These are phyloP conservation scores for Wiebesia pumilae DNA, from an alignment of 1,140 invertebrate species.

Conservation along the genomic window DNA sequence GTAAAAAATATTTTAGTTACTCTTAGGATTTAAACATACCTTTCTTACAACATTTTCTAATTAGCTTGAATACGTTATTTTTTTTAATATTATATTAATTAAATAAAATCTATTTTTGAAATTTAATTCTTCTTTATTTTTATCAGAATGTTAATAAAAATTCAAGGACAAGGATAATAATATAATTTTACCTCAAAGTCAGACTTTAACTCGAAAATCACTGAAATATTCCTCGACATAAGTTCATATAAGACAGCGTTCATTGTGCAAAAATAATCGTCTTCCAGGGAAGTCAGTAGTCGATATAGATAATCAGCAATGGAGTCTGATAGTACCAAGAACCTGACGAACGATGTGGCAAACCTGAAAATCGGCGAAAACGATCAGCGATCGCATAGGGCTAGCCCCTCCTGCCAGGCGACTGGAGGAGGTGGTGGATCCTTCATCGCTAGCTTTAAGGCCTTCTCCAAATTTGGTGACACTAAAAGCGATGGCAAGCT, in stretches of 20 bases:
- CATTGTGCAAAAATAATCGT: not conserved
- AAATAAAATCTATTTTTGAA: no score
- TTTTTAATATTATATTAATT: not conserved
- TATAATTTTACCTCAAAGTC: not conserved
- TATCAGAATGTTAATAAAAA: no score
- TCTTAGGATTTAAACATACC: not conserved
- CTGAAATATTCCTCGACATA: no score
- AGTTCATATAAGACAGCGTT: no score
- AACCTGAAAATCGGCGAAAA: constrained; percentile 62
- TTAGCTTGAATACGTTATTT: not conserved
- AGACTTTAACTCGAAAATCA: no score
- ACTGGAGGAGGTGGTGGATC: constrained; percentile 31
- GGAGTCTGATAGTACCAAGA: constrained; percentile 47
- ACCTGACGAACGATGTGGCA: constrained; percentile 59
- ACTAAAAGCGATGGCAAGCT: constrained; percentile 89
- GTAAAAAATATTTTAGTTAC: not conserved
- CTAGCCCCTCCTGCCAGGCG: constrained; percentile 57
- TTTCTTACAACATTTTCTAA: not conserved
- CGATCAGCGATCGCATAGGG: constrained; percentile 58
- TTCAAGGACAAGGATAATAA: not conserved
- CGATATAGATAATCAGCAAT: not conserved
- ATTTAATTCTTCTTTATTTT: no score
- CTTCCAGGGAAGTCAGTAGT: not conserved
- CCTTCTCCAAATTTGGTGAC: constrained; percentile 92
- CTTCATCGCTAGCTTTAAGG: constrained; percentile 75